Evolutionary conservation across 1,140 invertebrate genomes (phyloP), one percentile per base, ranked within the genome.

Genomic region (Heterodera schachtii): DNA sequence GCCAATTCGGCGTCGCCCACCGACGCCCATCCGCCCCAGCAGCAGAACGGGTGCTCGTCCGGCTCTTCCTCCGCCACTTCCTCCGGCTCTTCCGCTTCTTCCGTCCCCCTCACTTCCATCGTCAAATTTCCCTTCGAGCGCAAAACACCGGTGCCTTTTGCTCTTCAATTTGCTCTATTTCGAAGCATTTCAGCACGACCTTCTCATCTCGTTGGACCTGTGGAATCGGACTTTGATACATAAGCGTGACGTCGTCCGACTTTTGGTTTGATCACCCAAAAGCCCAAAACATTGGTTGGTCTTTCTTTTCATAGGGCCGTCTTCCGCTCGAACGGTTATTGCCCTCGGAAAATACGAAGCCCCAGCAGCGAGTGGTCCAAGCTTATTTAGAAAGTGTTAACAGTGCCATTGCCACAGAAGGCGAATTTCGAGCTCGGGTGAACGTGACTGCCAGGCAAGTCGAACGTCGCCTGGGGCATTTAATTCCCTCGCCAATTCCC

Each of bases 51-150:
- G 11, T 71, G 60, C 46, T 78, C 77, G 3, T 66, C 57, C 57
- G 57, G 57, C 57, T 64, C 77, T 43, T 69, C 77, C n/a, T 66
- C 75, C 21, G 21, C 64, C 66, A 78, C 11, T 43, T 78, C 77
- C n/a, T 66, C 64, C 57, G 7, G 11, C 19, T 79, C 57, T 21
- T 79, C 60, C 19, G 44, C 78, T 67, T n/a, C 70, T 67, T 13
- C 82, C 43, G n/a, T 69, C 31, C 77, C 66, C 21, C 8, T 78
- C 2, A 13, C 87, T 49, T 90, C 88, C 3, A 89, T 89, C 64
- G 88, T 89, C 44, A 89, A 89, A 76, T 89, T 89, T 77, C 87
- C 88, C 43, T 89, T 89, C 78, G 88, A 89, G 81, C 87, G 84
- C 46, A 83, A 86, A 49, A 80, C 52, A 66, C 80, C 85, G 44